A percentile compares a stretch with the other conserved stretches of the same genome.
phyloP scores from a whole-genome alignment of 2,113 vertebrate species.

The Tichodroma muraria region DNA sequence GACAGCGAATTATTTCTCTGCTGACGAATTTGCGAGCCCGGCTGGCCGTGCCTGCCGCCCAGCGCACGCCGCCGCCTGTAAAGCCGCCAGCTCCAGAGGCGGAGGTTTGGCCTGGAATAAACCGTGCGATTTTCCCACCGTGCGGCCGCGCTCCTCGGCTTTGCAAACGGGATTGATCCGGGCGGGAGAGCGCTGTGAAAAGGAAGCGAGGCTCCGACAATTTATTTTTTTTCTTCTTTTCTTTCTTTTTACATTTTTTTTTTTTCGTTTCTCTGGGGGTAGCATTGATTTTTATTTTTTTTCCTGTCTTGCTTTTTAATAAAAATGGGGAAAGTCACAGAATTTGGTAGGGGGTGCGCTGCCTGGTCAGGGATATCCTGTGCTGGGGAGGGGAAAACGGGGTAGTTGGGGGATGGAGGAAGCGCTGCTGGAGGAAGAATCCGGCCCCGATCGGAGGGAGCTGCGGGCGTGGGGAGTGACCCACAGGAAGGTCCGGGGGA shows the following conservation, averaged over 20 bases:
- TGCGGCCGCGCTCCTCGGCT: not conserved
- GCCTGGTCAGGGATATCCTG: not conserved
- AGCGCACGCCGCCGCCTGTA: not conserved
- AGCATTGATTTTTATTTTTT: not conserved
- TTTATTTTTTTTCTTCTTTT: not conserved
- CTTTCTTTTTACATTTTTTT: not conserved
- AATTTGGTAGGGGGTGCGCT: not conserved
- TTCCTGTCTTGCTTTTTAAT: rapidly evolving
- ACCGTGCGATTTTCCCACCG: not conserved
- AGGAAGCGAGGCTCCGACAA: not conserved
- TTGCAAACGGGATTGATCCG: not conserved
- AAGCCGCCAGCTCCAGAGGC: not conserved
- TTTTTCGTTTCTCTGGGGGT: not conserved
- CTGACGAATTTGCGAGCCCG: not conserved
- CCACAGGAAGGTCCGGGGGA: not conserved
- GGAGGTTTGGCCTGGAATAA: not conserved
- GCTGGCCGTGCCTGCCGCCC: not conserved
- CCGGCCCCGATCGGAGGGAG: not conserved
- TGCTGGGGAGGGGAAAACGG: not conserved
- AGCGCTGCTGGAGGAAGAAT: not conserved
- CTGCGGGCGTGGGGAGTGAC: not conserved
- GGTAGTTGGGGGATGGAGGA: not conserved
- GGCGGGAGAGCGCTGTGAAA: not conserved
- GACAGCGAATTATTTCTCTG: not conserved
- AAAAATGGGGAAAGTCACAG: not conserved